Evolutionary conservation across 2,888 invertebrate genomes (phyloP).

Genomic region (Pediacus dermestoides): DNA sequence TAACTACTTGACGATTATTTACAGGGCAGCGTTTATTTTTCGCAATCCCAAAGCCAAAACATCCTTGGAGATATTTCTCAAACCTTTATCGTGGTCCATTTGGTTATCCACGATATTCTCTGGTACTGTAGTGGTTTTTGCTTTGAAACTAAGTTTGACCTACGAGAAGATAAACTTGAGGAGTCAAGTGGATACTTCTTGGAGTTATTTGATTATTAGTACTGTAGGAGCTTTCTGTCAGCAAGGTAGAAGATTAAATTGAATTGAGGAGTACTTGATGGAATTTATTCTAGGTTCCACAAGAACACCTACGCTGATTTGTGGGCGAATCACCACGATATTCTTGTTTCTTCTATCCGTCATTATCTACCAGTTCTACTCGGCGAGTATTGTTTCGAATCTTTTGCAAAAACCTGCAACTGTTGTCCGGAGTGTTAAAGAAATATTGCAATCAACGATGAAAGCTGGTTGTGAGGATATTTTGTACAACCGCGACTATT

Average conservation of each 20-base stretch:
- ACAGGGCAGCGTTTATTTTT: conserved; percentile 39
- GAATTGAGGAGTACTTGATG: no score
- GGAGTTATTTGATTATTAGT: conserved; percentile 34
- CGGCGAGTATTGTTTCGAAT: conserved; percentile 63
- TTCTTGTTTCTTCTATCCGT: conserved; percentile 34
- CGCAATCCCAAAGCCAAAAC: conserved; percentile 35
- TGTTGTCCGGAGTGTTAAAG: conserved; percentile 56
- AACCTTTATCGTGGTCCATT: conserved; percentile 35
- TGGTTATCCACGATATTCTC: conserved; percentile 34
- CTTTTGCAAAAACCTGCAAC: conserved; percentile 59
- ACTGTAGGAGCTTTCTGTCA: conserved; percentile 39
- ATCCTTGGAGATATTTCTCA: conserved; percentile 37
- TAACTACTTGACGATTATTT: conserved; percentile 10
- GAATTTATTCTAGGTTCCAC: conserved; percentile 28
- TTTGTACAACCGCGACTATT: conserved; percentile 59
- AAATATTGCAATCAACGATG: conserved; percentile 56
- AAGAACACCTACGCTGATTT: conserved; percentile 28
- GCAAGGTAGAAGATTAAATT: no score
- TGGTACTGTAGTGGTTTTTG: conserved; percentile 23
- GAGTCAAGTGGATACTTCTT: conserved; percentile 23
- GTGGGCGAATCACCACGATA: conserved; percentile 35
- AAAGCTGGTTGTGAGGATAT: conserved; percentile 61
- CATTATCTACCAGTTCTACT: conserved; percentile 64
- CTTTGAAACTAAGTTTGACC: conserved; percentile 28
- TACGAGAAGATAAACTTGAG: conserved; percentile 23